Evolutionary conservation across 2,113 vertebrate species (phyloP), one percentile per base, ranked within the genome.

Genomic region (Pseudois nayaur): DNA sequence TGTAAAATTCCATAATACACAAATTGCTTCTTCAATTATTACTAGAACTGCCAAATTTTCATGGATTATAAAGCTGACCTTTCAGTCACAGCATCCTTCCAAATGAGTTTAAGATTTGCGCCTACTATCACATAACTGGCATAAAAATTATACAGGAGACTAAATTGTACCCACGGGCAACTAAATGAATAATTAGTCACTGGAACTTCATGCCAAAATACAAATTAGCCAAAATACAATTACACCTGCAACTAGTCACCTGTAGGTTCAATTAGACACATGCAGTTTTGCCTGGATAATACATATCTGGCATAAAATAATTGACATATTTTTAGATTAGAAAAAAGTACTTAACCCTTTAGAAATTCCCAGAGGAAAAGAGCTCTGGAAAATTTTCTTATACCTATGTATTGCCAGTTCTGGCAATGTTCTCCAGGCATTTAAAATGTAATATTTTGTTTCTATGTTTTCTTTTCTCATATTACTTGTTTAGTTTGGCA

Each of bases 21-120:
- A 96, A 89, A 92, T 90, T 60, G 16, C 83, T 91, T 94, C 16
- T 78, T 21, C 81, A 94, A 40, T 55, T 60, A 82, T 19, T 96
- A 33, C 13, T 67, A 45, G 16, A 89, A 15, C 71, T 8, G 78
- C 89, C 88, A 97, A 87, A 14, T 89, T 93, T 83, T 89, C 36
- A 91, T 81, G 67, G 36, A 62, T 50, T 95, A 92, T 86, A 79
- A 94, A 82, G 29, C 19, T 97, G 86, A 97, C 83, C 48, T 97
- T 97, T 98, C 45, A 94, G 36, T 93, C 96, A 95, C 89, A 97
- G 54, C 36, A 95, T 76, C 23, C 52, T 92, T 97, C 33, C 59
- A 98, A 97, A 89, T 96, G 89, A 95, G 21, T 94, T 91, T 76
- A 95, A 97, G 89, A 2, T 79, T 95, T 97, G 97, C 88, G 15